Evolutionary conservation across 2,113 vertebrate species (phyloP), one percentile per base, ranked within the genome.

Genomic region (Gymnarchus niloticus): DNA sequence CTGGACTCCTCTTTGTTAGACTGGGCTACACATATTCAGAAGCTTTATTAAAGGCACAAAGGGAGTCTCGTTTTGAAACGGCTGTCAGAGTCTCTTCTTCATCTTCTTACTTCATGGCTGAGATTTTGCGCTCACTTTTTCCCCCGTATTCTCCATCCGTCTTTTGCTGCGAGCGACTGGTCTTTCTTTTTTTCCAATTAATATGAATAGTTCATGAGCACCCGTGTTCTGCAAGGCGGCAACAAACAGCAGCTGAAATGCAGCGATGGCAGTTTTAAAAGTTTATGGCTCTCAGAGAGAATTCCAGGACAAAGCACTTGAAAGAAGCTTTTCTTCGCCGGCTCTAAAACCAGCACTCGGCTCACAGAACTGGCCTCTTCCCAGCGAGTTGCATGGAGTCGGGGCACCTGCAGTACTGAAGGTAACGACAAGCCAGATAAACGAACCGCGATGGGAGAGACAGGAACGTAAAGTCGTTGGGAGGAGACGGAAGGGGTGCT

Each of bases 181-280:
- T 61, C 65, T 41, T 73, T 69, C 37, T 73, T 73, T 41, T 46
- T 56, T 9, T 54, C 56, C 41, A 51, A 44, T 86, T 61, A 49
- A 37, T 65, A 81, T 86, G 78, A 86, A 65, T 86, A 61, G 56
- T 86, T 86, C 51, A 86, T 86, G 44, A 81, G 56, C 10, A 25
- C 37, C 56, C 54, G 41, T 52, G n/a, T 44, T 54, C 46, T 52
- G 48, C 61, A 37, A 76, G 21, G 19, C 59, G 9, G 84, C 48
- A 76, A 85, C 83, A 48, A 48, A 84, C 83, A 28, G 17, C 0
- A 25, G 81, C 59, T 84, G 83, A 84, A 84, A 84, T 84, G 49
- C 49, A 76, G 69, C 51, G 52, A 56, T 21, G 69, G 51, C 28
- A 84, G 44, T 61, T 61, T 65, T 59, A 84, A 59, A 48, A 84